Evolutionary conservation across 1,140 invertebrate genomes (phyloP).

Genomic region (Ceratina calcarata): DNA sequence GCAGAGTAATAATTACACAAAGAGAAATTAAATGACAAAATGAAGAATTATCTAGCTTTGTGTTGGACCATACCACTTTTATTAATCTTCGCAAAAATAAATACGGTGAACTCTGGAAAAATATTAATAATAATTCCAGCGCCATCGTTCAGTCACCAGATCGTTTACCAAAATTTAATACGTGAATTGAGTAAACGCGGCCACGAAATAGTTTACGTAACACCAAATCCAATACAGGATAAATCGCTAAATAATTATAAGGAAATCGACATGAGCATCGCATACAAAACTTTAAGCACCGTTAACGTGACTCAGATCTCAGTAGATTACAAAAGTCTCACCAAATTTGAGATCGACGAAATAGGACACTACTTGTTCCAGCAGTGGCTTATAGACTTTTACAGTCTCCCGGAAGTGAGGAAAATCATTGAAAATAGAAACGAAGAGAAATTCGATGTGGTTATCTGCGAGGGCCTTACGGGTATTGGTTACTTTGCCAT

Average conservation of each 20-base stretch:
- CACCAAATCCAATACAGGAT: constrained; percentile 7
- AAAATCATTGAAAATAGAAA: constrained; percentile 14
- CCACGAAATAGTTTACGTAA: constrained; percentile 40
- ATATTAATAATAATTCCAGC: constrained; percentile 19
- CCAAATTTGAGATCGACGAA: not conserved
- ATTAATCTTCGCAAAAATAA: not conserved
- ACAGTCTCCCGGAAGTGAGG: constrained; percentile 18
- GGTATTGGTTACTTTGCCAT: not conserved
- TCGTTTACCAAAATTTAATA: constrained; percentile 2
- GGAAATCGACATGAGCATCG: constrained; percentile 28
- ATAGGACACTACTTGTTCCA: not conserved
- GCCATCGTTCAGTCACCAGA: constrained; percentile 46
- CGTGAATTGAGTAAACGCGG: constrained; percentile 31
- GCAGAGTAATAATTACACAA: too few species aligned
- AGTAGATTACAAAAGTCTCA: not conserved
- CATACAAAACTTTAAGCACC: not conserved
- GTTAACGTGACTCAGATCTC: not conserved
- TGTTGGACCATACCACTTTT: not conserved
- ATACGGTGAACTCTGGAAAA: not conserved
- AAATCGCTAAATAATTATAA: constrained; percentile 31
- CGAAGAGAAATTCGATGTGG: constrained; percentile 34
- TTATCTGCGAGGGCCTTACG: constrained; percentile 24
- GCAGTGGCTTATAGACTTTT: not conserved
- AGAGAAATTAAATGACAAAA: too few species aligned
- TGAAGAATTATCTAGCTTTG: not conserved